Conservation (phyloP, 37 sponge, comb jelly and placozoan species). For the Eunapius fragilis region DNA sequence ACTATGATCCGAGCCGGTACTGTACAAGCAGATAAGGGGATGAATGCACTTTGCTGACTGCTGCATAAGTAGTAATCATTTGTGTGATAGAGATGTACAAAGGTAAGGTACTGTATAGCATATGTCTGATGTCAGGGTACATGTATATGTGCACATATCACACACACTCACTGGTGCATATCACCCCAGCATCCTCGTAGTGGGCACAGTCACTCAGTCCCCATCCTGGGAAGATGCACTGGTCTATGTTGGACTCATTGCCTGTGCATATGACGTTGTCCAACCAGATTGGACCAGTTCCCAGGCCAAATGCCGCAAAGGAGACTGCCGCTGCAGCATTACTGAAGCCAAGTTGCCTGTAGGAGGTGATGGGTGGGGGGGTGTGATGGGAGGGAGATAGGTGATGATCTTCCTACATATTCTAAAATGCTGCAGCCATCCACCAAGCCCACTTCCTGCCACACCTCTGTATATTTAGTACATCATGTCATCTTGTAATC, state of each 20-base stretch:
- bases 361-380: background rate
- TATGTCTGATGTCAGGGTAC: no score
- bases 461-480: background rate
- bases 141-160: background rate
- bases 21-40: no score
- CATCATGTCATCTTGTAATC: background rate
- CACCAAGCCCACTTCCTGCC: no score
- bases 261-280: constrained; percentile 16
- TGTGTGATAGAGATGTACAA: no score
- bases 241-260: constrained; percentile 1
- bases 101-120: no score
- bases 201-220: background rate
- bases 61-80: no score
- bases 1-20: no score
- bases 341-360: background rate
- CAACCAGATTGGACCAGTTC: constrained; percentile 25
- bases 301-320: background rate
- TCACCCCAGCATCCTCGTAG: constrained; percentile 34
- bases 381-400: no score
- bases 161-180: constrained; percentile 19
- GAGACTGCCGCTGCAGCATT: background rate
- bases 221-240: constrained; percentile 1
- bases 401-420: no score
- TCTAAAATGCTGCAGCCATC: background rate
- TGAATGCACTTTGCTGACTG: no score